These are phyloP conservation scores for Athripsodes cinereus DNA, from an alignment of 2,888 invertebrate species.

Conservation along the genomic window DNA sequence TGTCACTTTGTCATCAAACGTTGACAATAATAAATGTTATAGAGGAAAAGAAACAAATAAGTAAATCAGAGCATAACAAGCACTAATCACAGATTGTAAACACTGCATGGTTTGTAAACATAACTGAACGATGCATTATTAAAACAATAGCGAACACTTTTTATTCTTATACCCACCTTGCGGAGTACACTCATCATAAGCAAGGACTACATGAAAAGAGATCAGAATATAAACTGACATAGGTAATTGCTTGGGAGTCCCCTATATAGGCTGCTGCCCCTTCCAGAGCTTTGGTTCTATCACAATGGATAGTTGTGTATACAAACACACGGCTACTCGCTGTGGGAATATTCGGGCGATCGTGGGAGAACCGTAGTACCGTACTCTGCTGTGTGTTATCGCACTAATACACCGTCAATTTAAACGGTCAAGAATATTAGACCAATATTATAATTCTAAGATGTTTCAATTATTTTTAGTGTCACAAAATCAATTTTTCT, in stretches of 20 bases:
- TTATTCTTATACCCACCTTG: slow-evolving; percentile 25
- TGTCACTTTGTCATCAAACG: too few species aligned
- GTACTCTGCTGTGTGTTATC: neutral
- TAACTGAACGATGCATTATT: too few species aligned
- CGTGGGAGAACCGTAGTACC: slow-evolving; percentile 14
- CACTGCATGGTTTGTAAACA: too few species aligned
- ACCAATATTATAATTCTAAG: too few species aligned
- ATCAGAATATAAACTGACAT: slow-evolving; percentile 25
- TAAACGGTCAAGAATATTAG: too few species aligned
- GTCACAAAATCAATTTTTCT: too few species aligned
- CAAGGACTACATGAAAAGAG: slow-evolving; percentile 27
- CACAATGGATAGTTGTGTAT: slow-evolving; percentile 17
- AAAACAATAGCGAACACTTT: slow-evolving; percentile 4
- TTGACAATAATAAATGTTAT: too few species aligned
- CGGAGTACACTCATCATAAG: slow-evolving; percentile 25
- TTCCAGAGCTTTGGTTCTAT: slow-evolving; percentile 15
- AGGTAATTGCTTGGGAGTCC: slow-evolving; percentile 15
- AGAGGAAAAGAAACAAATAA: too few species aligned
- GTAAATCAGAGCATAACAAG: too few species aligned
- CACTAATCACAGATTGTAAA: too few species aligned
- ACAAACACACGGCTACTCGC: slow-evolving; percentile 15
- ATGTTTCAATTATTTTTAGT: too few species aligned
- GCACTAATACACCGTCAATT: too few species aligned
- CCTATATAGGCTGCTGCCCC: slow-evolving; percentile 26
- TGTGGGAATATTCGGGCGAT: slow-evolving; percentile 19